A percentile compares a stretch with the other conserved stretches of the same genome.
phyloP scores from a whole-genome alignment of 2,888 invertebrate genomes.

The Hypena proboscidalis region DNA sequence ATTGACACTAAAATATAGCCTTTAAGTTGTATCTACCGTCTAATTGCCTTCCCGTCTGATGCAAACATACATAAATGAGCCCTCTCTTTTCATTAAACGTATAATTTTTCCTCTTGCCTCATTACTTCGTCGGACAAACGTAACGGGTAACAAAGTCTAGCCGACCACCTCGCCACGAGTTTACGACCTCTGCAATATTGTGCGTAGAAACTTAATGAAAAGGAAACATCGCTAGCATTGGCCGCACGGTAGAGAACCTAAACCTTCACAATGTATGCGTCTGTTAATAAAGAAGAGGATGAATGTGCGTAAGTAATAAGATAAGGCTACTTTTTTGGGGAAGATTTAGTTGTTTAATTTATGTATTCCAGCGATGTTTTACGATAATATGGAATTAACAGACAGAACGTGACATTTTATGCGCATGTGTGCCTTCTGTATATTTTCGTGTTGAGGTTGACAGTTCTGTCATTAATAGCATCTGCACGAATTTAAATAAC shows the following conservation, averaged over 20 bases:
- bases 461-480: neutral
- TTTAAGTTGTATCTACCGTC: constrained; percentile 25
- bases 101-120: constrained; percentile 71
- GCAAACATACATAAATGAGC: constrained; percentile 43
- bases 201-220: constrained; percentile 80
- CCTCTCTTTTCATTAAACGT: constrained; percentile 71
- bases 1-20: constrained; percentile 35
- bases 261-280: constrained; percentile 39
- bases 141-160: constrained; percentile 53
- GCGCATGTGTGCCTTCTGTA: no score
- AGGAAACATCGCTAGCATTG: constrained; percentile 67
- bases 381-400: neutral
- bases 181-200: constrained; percentile 78
- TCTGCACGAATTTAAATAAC: neutral
- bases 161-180: constrained; percentile 64
- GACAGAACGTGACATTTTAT: no score
- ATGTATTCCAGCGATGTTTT: neutral
- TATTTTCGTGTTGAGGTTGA: neutral
- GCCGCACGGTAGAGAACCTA: constrained; percentile 52
- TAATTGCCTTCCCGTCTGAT: constrained; percentile 33
- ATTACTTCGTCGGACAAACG: constrained; percentile 60
- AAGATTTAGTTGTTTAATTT: constrained; percentile 6
- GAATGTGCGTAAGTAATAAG: constrained; percentile 9
- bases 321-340: constrained; percentile 3
- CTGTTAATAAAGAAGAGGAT: constrained; percentile 8